Evolutionary conservation across 2,797 vertebrate species (phyloP).

Genomic region (Danio albolineatus): DNA sequence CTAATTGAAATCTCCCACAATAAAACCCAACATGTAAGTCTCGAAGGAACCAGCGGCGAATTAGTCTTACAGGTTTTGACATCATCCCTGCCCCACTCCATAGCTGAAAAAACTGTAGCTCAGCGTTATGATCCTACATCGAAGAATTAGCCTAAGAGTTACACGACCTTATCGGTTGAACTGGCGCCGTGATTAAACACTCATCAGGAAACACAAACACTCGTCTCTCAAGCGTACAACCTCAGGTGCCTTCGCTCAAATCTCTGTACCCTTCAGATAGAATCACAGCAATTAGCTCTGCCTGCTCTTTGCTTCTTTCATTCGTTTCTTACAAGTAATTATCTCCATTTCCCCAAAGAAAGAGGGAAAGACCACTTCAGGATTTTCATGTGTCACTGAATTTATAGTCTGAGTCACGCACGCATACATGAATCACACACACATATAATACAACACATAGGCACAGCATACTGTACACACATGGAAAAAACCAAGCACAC

Average conservation of each 20-base stretch:
- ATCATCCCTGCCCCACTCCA: too few relatives aligned
- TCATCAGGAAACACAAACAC: constrained; percentile 16
- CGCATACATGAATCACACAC: constrained; percentile 15
- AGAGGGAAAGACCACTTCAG: constrained; percentile 56
- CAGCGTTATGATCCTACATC: background rate
- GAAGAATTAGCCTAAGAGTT: background rate
- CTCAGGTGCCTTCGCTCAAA: constrained; percentile 11
- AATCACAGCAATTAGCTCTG: constrained; percentile 22
- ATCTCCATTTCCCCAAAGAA: constrained; percentile 37
- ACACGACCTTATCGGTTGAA: constrained; percentile 11
- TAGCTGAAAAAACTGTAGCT: background rate
- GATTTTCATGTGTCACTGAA: constrained; percentile 55
- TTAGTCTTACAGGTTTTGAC: too few relatives aligned
- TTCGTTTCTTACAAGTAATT: constrained; percentile 39
- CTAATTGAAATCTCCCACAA: too few relatives aligned
- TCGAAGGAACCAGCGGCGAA: too few relatives aligned
- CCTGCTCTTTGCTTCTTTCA: constrained; percentile 29
- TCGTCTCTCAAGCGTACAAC: constrained; percentile 11
- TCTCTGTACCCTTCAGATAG: background rate
- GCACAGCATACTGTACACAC: too few relatives aligned
- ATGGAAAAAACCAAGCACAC: too few relatives aligned
- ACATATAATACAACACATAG: background rate
- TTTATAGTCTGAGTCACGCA: constrained; percentile 59
- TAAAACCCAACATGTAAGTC: too few relatives aligned
- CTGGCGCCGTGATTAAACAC: constrained; percentile 27